Evolutionary conservation across 2,888 invertebrate species (phyloP).

Genomic region (Linyphia triangularis): DNA sequence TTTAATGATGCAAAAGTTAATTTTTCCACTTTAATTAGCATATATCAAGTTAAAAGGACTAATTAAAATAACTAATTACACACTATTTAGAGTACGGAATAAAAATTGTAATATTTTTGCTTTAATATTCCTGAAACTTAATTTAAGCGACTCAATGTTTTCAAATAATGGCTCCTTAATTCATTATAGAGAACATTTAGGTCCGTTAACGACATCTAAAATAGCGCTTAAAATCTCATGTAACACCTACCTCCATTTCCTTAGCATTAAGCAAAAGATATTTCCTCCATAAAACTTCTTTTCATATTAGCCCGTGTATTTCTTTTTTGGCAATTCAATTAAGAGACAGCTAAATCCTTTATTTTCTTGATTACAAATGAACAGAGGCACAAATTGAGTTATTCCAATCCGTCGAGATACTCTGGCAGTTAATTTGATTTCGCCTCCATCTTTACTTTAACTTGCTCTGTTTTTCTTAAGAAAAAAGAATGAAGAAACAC

Average conservation of each 20-base stretch:
- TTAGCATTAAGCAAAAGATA: background rate
- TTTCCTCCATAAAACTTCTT: slow-evolving; percentile 36
- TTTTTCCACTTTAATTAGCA: background rate
- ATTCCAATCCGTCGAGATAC: slow-evolving; percentile 60
- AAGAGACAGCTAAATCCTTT: slow-evolving; percentile 71
- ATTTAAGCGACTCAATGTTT: background rate
- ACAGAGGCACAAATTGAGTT: slow-evolving; percentile 68
- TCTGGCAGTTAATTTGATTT: slow-evolving; percentile 56
- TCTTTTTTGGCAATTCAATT: slow-evolving; percentile 70
- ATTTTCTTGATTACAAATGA: slow-evolving; percentile 73
- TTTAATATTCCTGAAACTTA: background rate
- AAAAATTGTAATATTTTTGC: background rate
- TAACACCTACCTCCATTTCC: background rate
- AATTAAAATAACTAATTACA: background rate
- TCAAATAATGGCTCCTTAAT: background rate
- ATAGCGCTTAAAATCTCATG: background rate
- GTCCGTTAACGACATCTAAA: slow-evolving; percentile 25
- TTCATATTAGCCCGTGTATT: slow-evolving; percentile 60
- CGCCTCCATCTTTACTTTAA: slow-evolving; percentile 10
- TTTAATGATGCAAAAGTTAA: background rate
- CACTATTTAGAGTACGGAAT: background rate
- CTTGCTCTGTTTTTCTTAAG: background rate
- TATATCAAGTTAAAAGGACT: background rate
- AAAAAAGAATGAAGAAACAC: background rate
- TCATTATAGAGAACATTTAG: slow-evolving; percentile 3